phyloP scores from a whole-genome alignment of 2,888 invertebrate genomes.

The Zeuzera pyrina region DNA sequence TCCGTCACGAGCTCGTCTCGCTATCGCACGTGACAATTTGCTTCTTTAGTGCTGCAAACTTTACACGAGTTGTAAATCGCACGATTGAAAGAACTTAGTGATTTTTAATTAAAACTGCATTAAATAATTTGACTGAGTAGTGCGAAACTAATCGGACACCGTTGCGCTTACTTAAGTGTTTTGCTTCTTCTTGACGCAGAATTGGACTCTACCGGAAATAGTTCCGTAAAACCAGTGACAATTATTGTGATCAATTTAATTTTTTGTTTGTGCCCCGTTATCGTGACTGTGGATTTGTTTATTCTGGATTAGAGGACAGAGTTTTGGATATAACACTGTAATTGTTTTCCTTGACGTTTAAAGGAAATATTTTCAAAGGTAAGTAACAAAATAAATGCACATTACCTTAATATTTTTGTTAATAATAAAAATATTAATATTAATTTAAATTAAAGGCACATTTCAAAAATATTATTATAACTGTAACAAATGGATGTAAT shows the following conservation, averaged over 20 bases:
- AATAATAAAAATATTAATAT: background rate
- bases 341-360: background rate
- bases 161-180: slow-evolving; percentile 11
- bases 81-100: slow-evolving; percentile 20
- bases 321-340: background rate
- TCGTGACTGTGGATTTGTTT: slow-evolving; percentile 49
- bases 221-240: slow-evolving; percentile 38
- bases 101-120: slow-evolving; percentile 23
- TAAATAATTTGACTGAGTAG: slow-evolving; percentile 23
- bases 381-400: background rate
- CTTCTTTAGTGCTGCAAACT: slow-evolving; percentile 39
- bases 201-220: background rate
- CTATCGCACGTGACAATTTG: slow-evolving; percentile 27
- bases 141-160: slow-evolving; percentile 11
- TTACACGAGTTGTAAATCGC: slow-evolving; percentile 46
- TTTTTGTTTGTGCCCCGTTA: slow-evolving; percentile 30
- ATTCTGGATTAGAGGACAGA: background rate
- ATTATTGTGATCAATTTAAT: slow-evolving; percentile 41
- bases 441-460: background rate
- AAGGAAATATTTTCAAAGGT: background rate
- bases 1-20: slow-evolving; percentile 44
- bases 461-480: no score
- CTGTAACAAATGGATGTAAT: no score
- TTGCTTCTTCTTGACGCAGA: no score
- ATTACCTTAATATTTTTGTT: background rate